A percentile compares a stretch with the other conserved stretches of the same genome.
Evolutionary conservation across 1,140 invertebrate genomes (phyloP).

Genomic region (Micrasema minimum): DNA sequence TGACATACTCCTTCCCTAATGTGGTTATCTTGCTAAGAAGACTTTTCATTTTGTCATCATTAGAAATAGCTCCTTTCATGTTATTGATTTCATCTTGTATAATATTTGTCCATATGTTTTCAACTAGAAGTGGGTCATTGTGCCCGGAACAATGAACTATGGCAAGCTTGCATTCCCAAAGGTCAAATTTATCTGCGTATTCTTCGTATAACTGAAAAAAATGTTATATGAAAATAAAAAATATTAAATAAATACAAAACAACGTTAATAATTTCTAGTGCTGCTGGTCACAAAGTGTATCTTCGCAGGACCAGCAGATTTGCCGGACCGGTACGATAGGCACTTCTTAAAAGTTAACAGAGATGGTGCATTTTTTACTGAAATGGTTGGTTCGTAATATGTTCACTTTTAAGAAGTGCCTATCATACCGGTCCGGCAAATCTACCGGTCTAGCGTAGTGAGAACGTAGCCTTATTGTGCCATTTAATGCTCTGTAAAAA

Average conservation of each 20-base stretch:
- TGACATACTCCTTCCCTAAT: slow-evolving; percentile 77
- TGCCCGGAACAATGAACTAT: slow-evolving; percentile 88
- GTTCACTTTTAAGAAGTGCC: too few relatives aligned
- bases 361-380: too few relatives aligned
- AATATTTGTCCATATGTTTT: slow-evolving; percentile 84
- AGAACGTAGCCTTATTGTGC: too few relatives aligned
- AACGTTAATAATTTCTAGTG: slow-evolving; percentile 1
- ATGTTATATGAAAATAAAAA: too few relatives aligned
- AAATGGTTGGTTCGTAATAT: too few relatives aligned
- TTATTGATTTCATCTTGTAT: slow-evolving; percentile 68
- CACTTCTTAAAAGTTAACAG: too few relatives aligned
- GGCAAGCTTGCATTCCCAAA: slow-evolving; percentile 87
- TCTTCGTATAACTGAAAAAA: slow-evolving; percentile 80
- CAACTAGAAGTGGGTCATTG: slow-evolving; percentile 79
- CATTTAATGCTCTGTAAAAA: too few relatives aligned
- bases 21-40: slow-evolving; percentile 79
- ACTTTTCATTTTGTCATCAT: slow-evolving; percentile 74
- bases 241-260: neutral
- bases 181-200: slow-evolving; percentile 81
- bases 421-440: too few relatives aligned
- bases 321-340: too few relatives aligned
- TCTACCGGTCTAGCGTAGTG: neutral
- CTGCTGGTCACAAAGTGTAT: neutral
- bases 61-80: slow-evolving; percentile 57
- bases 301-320: neutral